These are phyloP conservation scores for Barnardius zonarius DNA, from an alignment of 2,113 vertebrate species.

Conservation along the genomic window DNA sequence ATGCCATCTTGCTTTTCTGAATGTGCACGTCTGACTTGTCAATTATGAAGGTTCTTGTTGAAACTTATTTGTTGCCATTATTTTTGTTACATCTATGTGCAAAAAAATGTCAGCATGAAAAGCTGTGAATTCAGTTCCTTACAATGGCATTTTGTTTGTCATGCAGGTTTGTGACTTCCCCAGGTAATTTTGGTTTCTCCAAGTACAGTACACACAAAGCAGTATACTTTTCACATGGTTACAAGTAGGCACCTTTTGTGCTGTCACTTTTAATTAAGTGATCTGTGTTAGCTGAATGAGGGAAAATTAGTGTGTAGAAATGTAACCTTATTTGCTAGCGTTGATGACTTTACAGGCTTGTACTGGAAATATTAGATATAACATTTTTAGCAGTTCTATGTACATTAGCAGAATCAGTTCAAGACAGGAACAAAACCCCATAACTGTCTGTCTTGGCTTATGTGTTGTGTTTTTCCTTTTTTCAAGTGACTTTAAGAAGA, in stretches of 20 bases:
- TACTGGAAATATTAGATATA: conserved; percentile 16
- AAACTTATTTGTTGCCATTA: not conserved
- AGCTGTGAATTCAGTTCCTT: not conserved
- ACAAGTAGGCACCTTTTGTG: not conserved
- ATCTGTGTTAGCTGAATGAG: not conserved
- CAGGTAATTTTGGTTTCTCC: not conserved
- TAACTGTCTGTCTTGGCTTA: conserved; percentile 32
- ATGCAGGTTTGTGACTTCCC: not conserved
- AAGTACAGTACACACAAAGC: not conserved
- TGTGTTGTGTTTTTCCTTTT: not conserved
- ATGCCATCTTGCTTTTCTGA: not conserved
- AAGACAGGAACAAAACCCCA: conserved; percentile 53
- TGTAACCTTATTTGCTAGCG: not conserved
- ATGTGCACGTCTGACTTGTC: not conserved
- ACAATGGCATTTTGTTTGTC: not conserved
- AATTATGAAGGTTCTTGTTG: not conserved
- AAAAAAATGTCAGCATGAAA: not conserved
- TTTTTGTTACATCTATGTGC: not conserved
- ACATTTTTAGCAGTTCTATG: conserved; percentile 1
- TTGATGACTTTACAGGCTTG: not conserved
- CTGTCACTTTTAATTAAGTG: not conserved
- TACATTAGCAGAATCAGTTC: conserved; percentile 12
- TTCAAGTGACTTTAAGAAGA: conserved; percentile 65
- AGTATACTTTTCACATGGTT: not conserved
- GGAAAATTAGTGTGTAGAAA: not conserved